Conservation (phyloP, 2,797 vertebrate genomes). For the Micromesistius poutassou region DNA sequence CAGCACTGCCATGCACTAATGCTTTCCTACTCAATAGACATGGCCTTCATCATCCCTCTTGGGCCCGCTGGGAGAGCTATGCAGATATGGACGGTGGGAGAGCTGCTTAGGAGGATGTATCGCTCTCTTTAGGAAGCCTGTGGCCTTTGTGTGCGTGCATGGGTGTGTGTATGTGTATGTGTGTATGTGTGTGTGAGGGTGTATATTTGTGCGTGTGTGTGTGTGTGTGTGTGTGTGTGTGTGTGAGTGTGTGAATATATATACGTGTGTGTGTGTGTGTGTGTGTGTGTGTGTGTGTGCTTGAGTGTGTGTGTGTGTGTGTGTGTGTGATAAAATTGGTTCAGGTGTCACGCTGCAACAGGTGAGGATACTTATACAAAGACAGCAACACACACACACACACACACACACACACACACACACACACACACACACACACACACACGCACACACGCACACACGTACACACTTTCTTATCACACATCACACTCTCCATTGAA, state of each 20-base stretch:
- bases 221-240: slow-evolving; percentile 2
- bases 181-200: background rate
- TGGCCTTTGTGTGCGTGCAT: background rate
- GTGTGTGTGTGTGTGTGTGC: background rate
- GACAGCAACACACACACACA: background rate
- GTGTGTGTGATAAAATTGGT: slow-evolving; percentile 1
- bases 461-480: slow-evolving; percentile 36
- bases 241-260: background rate
- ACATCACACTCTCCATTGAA: slow-evolving; percentile 25
- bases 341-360: slow-evolving; percentile 7
- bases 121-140: slow-evolving; percentile 25
- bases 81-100: slow-evolving; percentile 33
- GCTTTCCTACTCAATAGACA: slow-evolving; percentile 58
- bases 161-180: background rate
- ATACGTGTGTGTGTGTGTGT: background rate
- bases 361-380: slow-evolving; percentile 8
- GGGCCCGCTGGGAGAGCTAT: slow-evolving; percentile 53
- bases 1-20: slow-evolving; percentile 60
- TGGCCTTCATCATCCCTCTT: slow-evolving; percentile 52
- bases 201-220: background rate
- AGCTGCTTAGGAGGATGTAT: slow-evolving; percentile 16
- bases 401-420: background rate
- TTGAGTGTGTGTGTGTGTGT: slow-evolving; percentile 1
- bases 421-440: too few relatives aligned
- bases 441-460: too few relatives aligned